Conservation (phyloP, 2,797 vertebrate genomes). For the Pachyuromys duprasi region DNA sequence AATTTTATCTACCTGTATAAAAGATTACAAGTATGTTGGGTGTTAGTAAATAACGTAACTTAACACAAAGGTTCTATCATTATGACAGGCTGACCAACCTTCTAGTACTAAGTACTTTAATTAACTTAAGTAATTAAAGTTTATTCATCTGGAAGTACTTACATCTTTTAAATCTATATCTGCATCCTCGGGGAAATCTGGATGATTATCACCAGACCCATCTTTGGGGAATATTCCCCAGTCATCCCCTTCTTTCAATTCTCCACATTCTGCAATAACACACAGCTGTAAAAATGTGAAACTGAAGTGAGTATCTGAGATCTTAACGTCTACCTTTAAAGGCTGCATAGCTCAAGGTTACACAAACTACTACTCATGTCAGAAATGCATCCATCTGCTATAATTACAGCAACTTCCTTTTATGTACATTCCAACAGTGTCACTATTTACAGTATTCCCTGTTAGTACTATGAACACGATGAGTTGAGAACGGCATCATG, state of each 20-base stretch:
- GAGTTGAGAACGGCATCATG: background rate
- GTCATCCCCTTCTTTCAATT: constrained; percentile 93
- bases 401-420: background rate
- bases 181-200: constrained; percentile 96
- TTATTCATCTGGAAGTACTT: constrained; percentile 78
- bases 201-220: constrained; percentile 92
- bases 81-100: background rate
- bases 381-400: background rate
- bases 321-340: background rate
- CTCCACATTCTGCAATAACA: constrained; percentile 94
- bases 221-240: constrained; percentile 90
- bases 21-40: constrained; percentile 62
- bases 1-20: constrained; percentile 92
- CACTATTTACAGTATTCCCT: background rate
- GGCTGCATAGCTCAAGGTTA: background rate
- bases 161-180: constrained; percentile 95
- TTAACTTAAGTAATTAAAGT: background rate
- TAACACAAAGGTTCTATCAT: background rate
- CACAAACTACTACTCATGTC: background rate
- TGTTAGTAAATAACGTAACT: constrained; percentile 17
- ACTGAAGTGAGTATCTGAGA: background rate
- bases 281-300: constrained; percentile 89
- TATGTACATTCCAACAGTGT: background rate
- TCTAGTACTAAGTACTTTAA: constrained; percentile 27
- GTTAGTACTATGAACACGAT: background rate